Evolutionary conservation across 2,113 vertebrate species (phyloP), one percentile per base, ranked within the genome.

Genomic region (Dasyprocta punctata): DNA sequence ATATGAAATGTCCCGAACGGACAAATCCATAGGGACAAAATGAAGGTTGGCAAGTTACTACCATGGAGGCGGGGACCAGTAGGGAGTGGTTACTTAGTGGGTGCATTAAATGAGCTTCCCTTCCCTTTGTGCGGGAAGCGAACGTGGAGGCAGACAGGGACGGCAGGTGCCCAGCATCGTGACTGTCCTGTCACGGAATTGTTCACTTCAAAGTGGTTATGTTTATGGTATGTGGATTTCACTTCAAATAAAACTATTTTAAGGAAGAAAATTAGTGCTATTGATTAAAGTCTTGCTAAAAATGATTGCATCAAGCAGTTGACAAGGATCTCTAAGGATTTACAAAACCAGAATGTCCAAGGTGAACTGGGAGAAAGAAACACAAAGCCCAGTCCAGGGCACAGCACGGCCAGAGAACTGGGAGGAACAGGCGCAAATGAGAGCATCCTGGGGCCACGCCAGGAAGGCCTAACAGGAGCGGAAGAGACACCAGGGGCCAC

Each of bases 91-190:
- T 41, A 10, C 22, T 47, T 52, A n/a, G 7, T 0, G 24, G 60
- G 8, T 2, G 30, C 3, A 5, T n/a, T n/a, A n/a, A n/a, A n/a
- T n/a, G 30, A 24, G 63, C 16, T 17, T 58, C 65, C n/a, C n/a
- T n/a, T n/a, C n/a, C n/a, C 52, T 85, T 5, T 24, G 7, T 7
- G 3, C 1, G 2, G 13, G 41, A 52, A 7, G 54, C 54, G 24
- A 41, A 7, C 1, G 5, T 8, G 26, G 44, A 81, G 3, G 33
- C 28, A 73, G 63, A 47, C 3, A 5, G 67, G 26, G 30, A 19
- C 4, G 4, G 4, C 6, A 13, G 17, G 24, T 12, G 3, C 7
- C 11, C 5, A 4, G 11, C 49, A 41, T 1, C 14, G 16, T 3
- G 7, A 38, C 19, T 10, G 20, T 12, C 3, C 2, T 12, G 0